Evolutionary conservation across 2,113 vertebrate genomes (phyloP).

Genomic region (Coregonus clupeaformis): DNA sequence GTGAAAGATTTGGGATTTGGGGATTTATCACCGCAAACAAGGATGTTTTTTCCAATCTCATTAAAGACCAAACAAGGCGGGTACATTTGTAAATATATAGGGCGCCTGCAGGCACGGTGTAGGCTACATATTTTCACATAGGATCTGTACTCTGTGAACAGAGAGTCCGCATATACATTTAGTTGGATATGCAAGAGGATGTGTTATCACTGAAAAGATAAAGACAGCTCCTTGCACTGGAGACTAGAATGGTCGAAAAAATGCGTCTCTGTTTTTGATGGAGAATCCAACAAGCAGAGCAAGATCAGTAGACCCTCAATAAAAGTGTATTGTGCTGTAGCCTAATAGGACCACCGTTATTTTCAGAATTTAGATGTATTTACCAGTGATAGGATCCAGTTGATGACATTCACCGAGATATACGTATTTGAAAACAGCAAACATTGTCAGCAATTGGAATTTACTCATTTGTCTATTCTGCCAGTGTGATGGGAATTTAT

Average conservation of each 20-base stretch:
- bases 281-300: slow-evolving; percentile 27
- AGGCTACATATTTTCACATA: slow-evolving; percentile 41
- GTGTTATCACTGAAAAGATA: slow-evolving; percentile 24
- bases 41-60: slow-evolving; percentile 20
- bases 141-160: slow-evolving; percentile 37
- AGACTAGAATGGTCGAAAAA: slow-evolving; percentile 38
- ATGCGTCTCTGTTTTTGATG: slow-evolving; percentile 31
- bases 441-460: slow-evolving; percentile 12
- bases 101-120: slow-evolving; percentile 43
- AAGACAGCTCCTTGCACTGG: slow-evolving; percentile 27
- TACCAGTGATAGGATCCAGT: slow-evolving; percentile 32
- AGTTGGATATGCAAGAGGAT: slow-evolving; percentile 32
- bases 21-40: slow-evolving; percentile 17
- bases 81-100: slow-evolving; percentile 45
- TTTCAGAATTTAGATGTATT: slow-evolving; percentile 30
- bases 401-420: slow-evolving; percentile 21
- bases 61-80: slow-evolving; percentile 31
- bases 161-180: slow-evolving; percentile 23
- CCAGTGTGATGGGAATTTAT: slow-evolving; percentile 48
- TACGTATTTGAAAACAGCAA: slow-evolving; percentile 7
- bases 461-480: slow-evolving; percentile 33
- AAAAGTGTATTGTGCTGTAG: slow-evolving; percentile 45
- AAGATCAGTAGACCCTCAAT: slow-evolving; percentile 40
- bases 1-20: slow-evolving; percentile 11
- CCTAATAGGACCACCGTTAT: slow-evolving; percentile 37